A percentile compares a stretch with the other conserved stretches of the same genome.
Conservation (phyloP, 2,888 invertebrate genomes). For the Drosophila demipolita region DNA sequence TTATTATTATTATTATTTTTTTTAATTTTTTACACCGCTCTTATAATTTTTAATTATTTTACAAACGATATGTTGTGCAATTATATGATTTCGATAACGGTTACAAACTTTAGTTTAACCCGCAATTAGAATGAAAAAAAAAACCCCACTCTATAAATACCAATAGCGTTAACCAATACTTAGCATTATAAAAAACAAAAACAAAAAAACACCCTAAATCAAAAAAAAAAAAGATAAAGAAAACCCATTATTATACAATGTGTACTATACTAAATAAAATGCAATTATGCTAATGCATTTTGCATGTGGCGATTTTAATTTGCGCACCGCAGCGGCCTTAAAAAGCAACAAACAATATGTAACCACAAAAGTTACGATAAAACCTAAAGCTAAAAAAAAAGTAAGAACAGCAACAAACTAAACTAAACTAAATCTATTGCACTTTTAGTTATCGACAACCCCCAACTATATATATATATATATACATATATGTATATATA, state of each 20-base stretch:
- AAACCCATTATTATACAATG: constrained; percentile 15
- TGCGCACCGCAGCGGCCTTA: constrained; percentile 78
- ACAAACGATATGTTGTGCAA: constrained; percentile 81
- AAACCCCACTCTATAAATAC: constrained; percentile 28
- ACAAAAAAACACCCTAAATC: background rate
- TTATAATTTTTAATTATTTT: constrained; percentile 16
- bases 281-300: background rate
- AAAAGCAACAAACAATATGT: constrained; percentile 35
- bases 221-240: background rate
- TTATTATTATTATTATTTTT: constrained; percentile 8
- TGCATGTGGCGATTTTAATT: constrained; percentile 26
- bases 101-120: constrained; percentile 47
- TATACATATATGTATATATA: constrained; percentile 4
- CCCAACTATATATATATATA: constrained; percentile 21
- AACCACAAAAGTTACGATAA: constrained; percentile 12
- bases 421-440: constrained; percentile 43
- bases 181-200: constrained; percentile 7
- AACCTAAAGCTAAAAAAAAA: constrained; percentile 25
- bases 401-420: constrained; percentile 24
- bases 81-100: constrained; percentile 50
- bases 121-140: constrained; percentile 8
- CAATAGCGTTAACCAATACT: constrained; percentile 24
- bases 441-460: constrained; percentile 64
- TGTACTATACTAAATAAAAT: constrained; percentile 14
- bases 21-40: constrained; percentile 34